These are phyloP conservation scores for Hycleus phaleratus DNA, from an alignment of 1,140 invertebrate species.

Conservation along the genomic window DNA sequence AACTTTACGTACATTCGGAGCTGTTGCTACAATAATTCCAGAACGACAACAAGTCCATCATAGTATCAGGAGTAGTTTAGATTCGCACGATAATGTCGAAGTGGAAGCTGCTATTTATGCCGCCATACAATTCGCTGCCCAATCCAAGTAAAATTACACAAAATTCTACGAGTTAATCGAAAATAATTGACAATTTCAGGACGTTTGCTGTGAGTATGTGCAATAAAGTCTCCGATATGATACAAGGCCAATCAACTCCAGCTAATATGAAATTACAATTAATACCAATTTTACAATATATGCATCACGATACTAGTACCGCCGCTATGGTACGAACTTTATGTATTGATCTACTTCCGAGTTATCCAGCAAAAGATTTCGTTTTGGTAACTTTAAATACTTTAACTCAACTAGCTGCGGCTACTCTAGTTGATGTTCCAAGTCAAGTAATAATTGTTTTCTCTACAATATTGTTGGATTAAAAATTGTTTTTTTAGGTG, in stretches of 20 bases:
- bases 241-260: slow-evolving; percentile 83
- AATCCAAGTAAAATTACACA: slow-evolving; percentile 62
- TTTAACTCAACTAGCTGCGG: slow-evolving; percentile 76
- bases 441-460: slow-evolving; percentile 58
- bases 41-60: slow-evolving; percentile 94
- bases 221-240: slow-evolving; percentile 92
- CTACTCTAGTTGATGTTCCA: slow-evolving; percentile 85
- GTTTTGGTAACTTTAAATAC: slow-evolving; percentile 80
- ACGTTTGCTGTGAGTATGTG: slow-evolving; percentile 95
- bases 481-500: slow-evolving; percentile 40
- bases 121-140: slow-evolving; percentile 84
- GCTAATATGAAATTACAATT: slow-evolving; percentile 85
- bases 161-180: too few relatives aligned
- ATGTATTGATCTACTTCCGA: slow-evolving; percentile 73
- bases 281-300: slow-evolving; percentile 85
- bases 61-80: slow-evolving; percentile 81
- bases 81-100: slow-evolving; percentile 92
- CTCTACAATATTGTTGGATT: background rate
- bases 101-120: slow-evolving; percentile 94
- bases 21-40: slow-evolving; percentile 85
- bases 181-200: slow-evolving; percentile 44
- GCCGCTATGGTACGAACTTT: slow-evolving; percentile 73
- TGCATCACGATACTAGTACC: slow-evolving; percentile 85
- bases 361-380: slow-evolving; percentile 83
- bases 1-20: slow-evolving; percentile 82